phyloP scores from a whole-genome alignment of 1,140 invertebrate genomes.

The Drosophila ananassae region DNA sequence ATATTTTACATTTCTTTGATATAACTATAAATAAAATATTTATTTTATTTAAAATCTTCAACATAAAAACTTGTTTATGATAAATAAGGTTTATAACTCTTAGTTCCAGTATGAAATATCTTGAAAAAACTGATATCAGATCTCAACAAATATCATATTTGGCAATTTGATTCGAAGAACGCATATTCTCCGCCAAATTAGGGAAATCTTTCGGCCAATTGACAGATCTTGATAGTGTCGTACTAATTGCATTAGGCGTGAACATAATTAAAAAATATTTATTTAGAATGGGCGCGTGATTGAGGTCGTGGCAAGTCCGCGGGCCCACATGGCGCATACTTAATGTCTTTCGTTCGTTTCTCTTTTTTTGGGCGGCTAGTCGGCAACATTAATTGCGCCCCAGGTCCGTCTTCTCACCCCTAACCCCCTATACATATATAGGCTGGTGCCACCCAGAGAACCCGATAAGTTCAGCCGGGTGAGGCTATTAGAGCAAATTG shows the following conservation, averaged over 20 bases:
- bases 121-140: neutral
- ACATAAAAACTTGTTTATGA: no score
- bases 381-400: conserved; percentile 63
- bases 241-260: conserved; percentile 54
- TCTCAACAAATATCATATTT: neutral
- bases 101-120: conserved; percentile 1
- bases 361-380: conserved; percentile 28
- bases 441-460: conserved; percentile 17
- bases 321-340: conserved; percentile 62
- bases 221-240: conserved; percentile 41
- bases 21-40: no score
- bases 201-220: conserved; percentile 19
- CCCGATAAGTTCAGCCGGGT: conserved; percentile 51
- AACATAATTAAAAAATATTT: conserved; percentile 58
- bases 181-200: neutral
- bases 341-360: conserved; percentile 51
- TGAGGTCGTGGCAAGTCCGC: conserved; percentile 42
- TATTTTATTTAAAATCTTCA: no score
- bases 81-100: no score
- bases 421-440: neutral
- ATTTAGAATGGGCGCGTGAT: conserved; percentile 65
- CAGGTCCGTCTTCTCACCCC: conserved; percentile 3
- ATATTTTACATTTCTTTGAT: no score
- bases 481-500: conserved; percentile 66
- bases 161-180: neutral